Evolutionary conservation across 2,113 vertebrate species (phyloP).

Genomic region (Herpailurus yagouaroundi): DNA sequence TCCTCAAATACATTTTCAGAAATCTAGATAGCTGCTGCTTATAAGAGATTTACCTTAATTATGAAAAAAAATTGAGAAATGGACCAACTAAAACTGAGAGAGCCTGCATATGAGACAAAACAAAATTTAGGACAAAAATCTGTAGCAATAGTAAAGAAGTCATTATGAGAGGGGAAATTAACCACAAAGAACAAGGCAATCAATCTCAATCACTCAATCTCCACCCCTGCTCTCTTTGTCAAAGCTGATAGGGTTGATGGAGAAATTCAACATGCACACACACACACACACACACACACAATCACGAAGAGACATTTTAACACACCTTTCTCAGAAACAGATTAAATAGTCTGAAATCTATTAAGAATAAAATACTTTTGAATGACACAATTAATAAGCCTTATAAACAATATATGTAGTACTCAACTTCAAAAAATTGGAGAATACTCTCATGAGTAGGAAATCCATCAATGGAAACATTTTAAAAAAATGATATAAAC

Average conservation of each 20-base stretch:
- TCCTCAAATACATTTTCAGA: neutral
- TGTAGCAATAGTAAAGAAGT: neutral
- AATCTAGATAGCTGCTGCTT: neutral
- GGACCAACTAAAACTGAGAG: neutral
- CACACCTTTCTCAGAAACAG: neutral
- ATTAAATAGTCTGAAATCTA: neutral
- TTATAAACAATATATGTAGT: neutral
- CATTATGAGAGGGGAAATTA: neutral
- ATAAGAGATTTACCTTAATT: neutral
- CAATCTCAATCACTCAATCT: neutral
- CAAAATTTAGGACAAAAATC: neutral
- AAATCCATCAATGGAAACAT: neutral
- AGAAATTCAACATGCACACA: neutral
- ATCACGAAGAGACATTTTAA: neutral
- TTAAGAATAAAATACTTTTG: neutral
- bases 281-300: neutral
- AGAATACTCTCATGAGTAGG: neutral
- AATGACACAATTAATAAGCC: neutral
- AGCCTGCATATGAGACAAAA: neutral
- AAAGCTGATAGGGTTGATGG: neutral
- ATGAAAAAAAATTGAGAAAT: neutral
- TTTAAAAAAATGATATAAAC: neutral
- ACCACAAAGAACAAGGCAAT: neutral
- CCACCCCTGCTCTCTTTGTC: neutral
- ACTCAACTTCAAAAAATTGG: neutral